These are phyloP conservation scores for Marisa cornuarietis DNA, from an alignment of 1,140 invertebrate species.

Conservation along the genomic window DNA sequence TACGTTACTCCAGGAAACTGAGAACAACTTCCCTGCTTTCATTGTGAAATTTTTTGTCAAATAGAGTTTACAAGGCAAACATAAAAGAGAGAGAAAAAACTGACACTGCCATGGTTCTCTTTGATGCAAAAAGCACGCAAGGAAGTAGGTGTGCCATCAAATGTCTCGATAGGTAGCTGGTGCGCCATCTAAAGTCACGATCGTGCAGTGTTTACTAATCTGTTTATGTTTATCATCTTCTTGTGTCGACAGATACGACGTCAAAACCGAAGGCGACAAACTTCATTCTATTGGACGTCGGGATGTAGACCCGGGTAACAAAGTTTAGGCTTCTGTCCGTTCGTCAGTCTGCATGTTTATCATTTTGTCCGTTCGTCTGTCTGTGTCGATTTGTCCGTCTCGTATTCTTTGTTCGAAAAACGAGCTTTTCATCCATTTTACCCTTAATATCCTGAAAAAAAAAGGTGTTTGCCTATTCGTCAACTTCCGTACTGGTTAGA, in stretches of 20 bases:
- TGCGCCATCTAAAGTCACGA: not conserved
- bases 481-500: too few species aligned
- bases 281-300: not conserved
- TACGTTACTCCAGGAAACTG: too few species aligned
- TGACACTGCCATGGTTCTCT: too few species aligned
- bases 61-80: too few species aligned
- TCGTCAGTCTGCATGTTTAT: constrained; percentile 53
- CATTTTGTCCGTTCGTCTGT: constrained; percentile 50
- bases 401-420: constrained; percentile 65
- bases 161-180: not conserved
- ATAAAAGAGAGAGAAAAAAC: too few species aligned
- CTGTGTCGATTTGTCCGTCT: too few species aligned
- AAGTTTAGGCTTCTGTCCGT: too few species aligned
- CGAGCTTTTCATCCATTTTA: constrained; percentile 35
- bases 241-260: constrained; percentile 19
- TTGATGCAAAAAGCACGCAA: too few species aligned
- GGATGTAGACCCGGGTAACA: constrained; percentile 24
- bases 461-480: not conserved
- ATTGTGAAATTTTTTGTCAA: too few species aligned
- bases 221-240: not conserved
- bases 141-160: not conserved
- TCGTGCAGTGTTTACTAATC: too few species aligned
- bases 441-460: not conserved
- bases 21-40: too few species aligned
- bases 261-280: constrained; percentile 7